Conservation (phyloP, 1,140 invertebrate genomes). For the Drosophila trapezifrons region DNA sequence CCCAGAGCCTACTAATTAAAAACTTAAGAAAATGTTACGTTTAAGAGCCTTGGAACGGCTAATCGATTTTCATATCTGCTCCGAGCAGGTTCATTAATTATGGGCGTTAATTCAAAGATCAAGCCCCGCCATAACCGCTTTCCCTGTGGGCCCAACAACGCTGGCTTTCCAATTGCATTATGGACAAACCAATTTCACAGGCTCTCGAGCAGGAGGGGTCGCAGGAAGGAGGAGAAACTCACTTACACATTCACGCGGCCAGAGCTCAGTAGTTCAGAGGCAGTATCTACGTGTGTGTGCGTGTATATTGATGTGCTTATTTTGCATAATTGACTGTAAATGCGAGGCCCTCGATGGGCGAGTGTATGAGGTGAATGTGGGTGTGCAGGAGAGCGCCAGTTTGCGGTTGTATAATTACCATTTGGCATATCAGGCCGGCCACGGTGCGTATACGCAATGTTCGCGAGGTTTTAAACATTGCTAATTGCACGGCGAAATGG, state of each 20-base stretch:
- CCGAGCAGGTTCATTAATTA: slow-evolving; percentile 48
- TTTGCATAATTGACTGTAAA: slow-evolving; percentile 78
- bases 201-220: slow-evolving; percentile 2
- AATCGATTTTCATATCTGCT: slow-evolving; percentile 36
- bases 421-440: slow-evolving; percentile 25
- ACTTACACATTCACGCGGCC: slow-evolving; percentile 20
- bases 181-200: slow-evolving; percentile 54
- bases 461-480: slow-evolving; percentile 46
- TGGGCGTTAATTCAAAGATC: slow-evolving; percentile 58
- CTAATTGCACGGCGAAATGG: slow-evolving; percentile 55
- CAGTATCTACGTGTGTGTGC: slow-evolving; percentile 14
- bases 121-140: slow-evolving; percentile 14
- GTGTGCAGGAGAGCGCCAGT: background rate
- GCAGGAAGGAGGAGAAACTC: background rate
- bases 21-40: background rate
- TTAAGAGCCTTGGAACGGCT: background rate
- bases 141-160: slow-evolving; percentile 11
- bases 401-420: slow-evolving; percentile 63
- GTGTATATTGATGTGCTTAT: slow-evolving; percentile 59
- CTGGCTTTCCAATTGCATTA: slow-evolving; percentile 60
- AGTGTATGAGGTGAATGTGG: background rate
- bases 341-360: slow-evolving; percentile 28
- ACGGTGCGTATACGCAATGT: slow-evolving; percentile 54
- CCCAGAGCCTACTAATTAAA: background rate
- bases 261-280: slow-evolving; percentile 22